These are phyloP conservation scores for Piezodorus guildinii DNA, from an alignment of 1,140 invertebrate genomes.

Conservation along the genomic window DNA sequence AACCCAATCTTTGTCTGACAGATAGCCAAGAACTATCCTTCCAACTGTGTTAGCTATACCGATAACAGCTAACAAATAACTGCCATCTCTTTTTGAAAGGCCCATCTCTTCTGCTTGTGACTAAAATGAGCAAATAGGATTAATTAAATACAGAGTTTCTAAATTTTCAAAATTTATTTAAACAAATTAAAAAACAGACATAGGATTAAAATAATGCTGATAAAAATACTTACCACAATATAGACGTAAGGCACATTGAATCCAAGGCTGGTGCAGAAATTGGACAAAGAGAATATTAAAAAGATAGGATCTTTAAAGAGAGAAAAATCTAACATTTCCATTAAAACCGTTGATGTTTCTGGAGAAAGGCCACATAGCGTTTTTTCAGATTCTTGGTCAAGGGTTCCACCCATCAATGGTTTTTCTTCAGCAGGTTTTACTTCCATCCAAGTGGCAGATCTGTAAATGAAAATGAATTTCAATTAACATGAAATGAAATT, in stretches of 20 bases:
- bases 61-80: slow-evolving; percentile 61
- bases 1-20: slow-evolving; percentile 77
- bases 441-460: slow-evolving; percentile 13
- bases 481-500: neutral
- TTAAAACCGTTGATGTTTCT: slow-evolving; percentile 49
- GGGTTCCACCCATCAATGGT: neutral
- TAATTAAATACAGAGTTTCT: no score
- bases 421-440: slow-evolving; percentile 30
- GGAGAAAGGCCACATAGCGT: slow-evolving; percentile 33
- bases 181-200: no score
- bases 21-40: slow-evolving; percentile 68
- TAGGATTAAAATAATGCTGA: no score
- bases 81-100: slow-evolving; percentile 43
- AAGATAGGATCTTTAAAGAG: slow-evolving; percentile 78
- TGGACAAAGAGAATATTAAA: slow-evolving; percentile 80
- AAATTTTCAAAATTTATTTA: no score
- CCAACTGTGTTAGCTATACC: slow-evolving; percentile 83
- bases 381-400: slow-evolving; percentile 9
- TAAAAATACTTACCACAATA: slow-evolving; percentile 43
- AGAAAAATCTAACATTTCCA: slow-evolving; percentile 73
- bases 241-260: slow-evolving; percentile 92
- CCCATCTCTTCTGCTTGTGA: slow-evolving; percentile 48
- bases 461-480: slow-evolving; percentile 3
- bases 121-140: slow-evolving; percentile 32
- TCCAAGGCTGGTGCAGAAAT: slow-evolving; percentile 91